Evolutionary conservation across 2,888 invertebrate species (phyloP).

Genomic region (Oscheius sp.): DNA sequence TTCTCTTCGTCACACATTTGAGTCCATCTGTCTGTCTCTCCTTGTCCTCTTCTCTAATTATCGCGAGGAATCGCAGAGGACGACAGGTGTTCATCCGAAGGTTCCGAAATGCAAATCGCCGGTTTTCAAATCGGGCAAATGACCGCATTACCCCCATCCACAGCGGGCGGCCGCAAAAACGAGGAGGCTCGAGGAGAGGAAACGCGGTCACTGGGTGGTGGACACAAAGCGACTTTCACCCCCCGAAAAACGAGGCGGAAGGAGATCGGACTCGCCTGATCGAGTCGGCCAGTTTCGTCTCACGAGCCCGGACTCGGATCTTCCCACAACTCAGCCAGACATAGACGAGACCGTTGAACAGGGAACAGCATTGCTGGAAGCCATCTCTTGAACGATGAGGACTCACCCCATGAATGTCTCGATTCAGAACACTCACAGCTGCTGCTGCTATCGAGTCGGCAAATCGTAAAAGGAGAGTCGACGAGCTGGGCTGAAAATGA

Average conservation of each 20-base stretch:
- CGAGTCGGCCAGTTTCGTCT: constrained; percentile 27
- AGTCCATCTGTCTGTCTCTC: not conserved
- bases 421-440: constrained; percentile 34
- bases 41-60: not conserved
- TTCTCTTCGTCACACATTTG: not conserved
- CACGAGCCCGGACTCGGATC: constrained; percentile 19
- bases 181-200: constrained; percentile 13
- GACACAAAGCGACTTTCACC: not conserved
- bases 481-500: constrained; percentile 38
- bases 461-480: constrained; percentile 40
- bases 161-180: constrained; percentile 5
- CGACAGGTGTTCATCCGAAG: constrained; percentile 27
- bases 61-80: too few species aligned
- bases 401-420: constrained; percentile 43
- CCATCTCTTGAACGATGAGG: too few species aligned
- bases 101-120: constrained; percentile 31
- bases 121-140: constrained; percentile 25
- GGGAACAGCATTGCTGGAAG: constrained; percentile 44
- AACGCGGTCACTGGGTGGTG: not conserved
- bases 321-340: constrained; percentile 38
- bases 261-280: constrained; percentile 9
- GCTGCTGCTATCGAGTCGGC: constrained; percentile 48
- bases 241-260: not conserved
- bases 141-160: constrained; percentile 21
- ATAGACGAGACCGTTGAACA: constrained; percentile 46